These are phyloP conservation scores for Rhopalosiphum padi DNA, from an alignment of 1,140 invertebrate genomes.

Conservation along the genomic window DNA sequence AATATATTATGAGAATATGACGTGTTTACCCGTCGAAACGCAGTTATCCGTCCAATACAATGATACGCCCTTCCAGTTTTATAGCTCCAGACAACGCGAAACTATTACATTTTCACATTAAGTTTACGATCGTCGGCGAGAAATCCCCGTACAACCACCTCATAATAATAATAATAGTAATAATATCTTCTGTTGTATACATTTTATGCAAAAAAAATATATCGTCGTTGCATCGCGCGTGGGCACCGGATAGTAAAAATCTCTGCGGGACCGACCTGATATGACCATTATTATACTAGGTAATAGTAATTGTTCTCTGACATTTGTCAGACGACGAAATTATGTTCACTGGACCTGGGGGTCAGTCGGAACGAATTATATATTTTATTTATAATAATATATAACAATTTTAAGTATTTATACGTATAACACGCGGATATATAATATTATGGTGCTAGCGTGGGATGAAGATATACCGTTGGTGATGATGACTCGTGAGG, in stretches of 20 bases:
- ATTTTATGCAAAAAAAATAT: constrained; percentile 7
- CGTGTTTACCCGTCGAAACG: not conserved
- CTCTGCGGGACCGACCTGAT: not conserved
- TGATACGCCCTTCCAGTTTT: not conserved
- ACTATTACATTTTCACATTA: constrained; percentile 17
- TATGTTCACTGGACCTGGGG: not conserved
- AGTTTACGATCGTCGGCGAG: constrained; percentile 8
- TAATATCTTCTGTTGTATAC: not conserved
- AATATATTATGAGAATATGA: not conserved
- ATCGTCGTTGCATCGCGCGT: not conserved
- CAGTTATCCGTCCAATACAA: not conserved
- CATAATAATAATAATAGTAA: not conserved
- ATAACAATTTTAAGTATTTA: not conserved
- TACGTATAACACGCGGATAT: not conserved
- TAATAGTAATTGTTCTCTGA: constrained; percentile 5
- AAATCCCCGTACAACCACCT: not conserved
- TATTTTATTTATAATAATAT: constrained; percentile 7
- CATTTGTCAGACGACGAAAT: not conserved
- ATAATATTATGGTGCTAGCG: not conserved
- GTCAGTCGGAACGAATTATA: not conserved
- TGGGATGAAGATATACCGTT: not conserved
- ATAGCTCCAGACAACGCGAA: constrained; percentile 12
- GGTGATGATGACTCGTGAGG: not conserved
- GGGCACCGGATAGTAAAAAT: constrained; percentile 31
- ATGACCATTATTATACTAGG: not conserved